Conservation (phyloP, 2,888 invertebrate genomes). For the Agonopterix alstromeriana region DNA sequence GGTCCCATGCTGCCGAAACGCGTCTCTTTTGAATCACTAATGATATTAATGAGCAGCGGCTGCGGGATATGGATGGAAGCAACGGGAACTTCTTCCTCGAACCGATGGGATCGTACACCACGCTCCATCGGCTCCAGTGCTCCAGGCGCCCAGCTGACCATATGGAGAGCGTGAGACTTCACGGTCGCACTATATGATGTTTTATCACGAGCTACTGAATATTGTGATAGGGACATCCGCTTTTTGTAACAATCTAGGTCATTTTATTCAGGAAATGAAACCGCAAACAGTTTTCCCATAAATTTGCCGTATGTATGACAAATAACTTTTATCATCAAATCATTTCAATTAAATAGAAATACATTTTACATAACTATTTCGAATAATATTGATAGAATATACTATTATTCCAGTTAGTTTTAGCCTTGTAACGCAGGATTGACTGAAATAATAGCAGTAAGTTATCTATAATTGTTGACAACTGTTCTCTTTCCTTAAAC, state of each 20-base stretch:
- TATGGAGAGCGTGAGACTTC: conserved; percentile 44
- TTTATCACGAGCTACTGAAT: conserved; percentile 39
- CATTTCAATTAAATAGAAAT: too few relatives aligned
- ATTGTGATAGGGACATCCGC: conserved; percentile 60
- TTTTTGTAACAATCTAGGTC: conserved; percentile 28
- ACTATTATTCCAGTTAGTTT: too few relatives aligned
- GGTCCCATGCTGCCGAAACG: conserved; percentile 51
- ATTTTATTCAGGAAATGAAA: conserved; percentile 60
- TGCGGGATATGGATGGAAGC: conserved; percentile 23
- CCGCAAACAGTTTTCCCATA: conserved; percentile 53
- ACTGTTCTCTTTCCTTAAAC: too few relatives aligned
- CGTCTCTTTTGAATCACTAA: conserved; percentile 44
- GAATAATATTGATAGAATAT: too few relatives aligned
- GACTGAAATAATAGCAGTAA: too few relatives aligned
- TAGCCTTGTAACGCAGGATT: too few relatives aligned
- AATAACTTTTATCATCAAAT: too few relatives aligned
- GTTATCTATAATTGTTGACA: too few relatives aligned
- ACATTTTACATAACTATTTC: too few relatives aligned
- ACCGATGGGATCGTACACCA: conserved; percentile 27
- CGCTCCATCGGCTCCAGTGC: conserved; percentile 13
- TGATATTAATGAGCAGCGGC: conserved; percentile 47
- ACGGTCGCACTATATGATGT: conserved; percentile 41
- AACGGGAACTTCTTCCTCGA: conserved; percentile 40
- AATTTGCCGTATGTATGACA: background rate
- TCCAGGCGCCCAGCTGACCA: conserved; percentile 21